phyloP scores from a whole-genome alignment of 2,888 invertebrate genomes.

The Volucella zonaria region DNA sequence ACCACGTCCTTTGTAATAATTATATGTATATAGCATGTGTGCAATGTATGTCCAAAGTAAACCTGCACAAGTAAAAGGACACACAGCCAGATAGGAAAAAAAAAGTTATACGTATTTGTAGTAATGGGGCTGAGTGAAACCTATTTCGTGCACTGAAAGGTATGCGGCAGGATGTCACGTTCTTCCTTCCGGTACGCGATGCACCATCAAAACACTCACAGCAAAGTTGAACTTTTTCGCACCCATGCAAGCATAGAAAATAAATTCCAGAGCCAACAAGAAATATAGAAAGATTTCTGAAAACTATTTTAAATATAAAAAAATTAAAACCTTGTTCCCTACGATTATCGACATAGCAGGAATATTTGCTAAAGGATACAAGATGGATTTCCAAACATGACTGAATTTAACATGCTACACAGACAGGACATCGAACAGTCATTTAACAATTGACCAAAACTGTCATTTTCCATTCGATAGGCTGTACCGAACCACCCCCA shows the following conservation, averaged over 20 bases:
- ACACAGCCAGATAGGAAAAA: background rate
- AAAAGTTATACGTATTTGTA: background rate
- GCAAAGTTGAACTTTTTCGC: slow-evolving; percentile 21
- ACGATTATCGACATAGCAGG: slow-evolving; percentile 5
- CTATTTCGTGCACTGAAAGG: slow-evolving; percentile 18
- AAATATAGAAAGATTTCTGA: background rate
- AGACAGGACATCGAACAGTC: slow-evolving; percentile 55
- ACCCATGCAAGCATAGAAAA: background rate
- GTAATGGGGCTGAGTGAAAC: background rate
- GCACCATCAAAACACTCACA: slow-evolving; percentile 2
- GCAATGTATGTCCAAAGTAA: background rate
- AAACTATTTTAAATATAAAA: slow-evolving; percentile 35
- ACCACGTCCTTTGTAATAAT: no score
- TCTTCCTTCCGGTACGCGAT: slow-evolving; percentile 13
- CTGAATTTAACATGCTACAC: slow-evolving; percentile 46
- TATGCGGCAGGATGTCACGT: slow-evolving; percentile 27
- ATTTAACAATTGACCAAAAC: slow-evolving; percentile 62
- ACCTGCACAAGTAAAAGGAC: background rate
- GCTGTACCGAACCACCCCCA: slow-evolving; percentile 1
- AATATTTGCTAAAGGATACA: slow-evolving; percentile 19
- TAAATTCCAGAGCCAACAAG: slow-evolving; percentile 16
- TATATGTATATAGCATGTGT: background rate
- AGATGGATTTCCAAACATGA: slow-evolving; percentile 50
- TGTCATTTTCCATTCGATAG: slow-evolving; percentile 49
- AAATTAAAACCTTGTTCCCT: slow-evolving; percentile 15